Conservation (phyloP, 2,797 vertebrate genomes). For the Hemitrygon akajei region DNA sequence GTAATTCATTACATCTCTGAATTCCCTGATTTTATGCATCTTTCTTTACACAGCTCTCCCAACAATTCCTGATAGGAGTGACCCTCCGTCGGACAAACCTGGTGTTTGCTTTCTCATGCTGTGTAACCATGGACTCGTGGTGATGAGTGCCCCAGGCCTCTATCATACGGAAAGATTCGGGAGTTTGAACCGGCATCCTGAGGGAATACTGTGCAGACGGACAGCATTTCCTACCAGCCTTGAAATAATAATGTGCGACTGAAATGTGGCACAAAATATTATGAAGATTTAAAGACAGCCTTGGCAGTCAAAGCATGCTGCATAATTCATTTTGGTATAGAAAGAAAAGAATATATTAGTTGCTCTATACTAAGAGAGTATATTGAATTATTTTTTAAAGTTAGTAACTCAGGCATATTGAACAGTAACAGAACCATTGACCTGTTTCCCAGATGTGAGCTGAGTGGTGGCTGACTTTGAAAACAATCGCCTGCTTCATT, state of each 20-base stretch:
- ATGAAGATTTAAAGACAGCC: constrained; percentile 47
- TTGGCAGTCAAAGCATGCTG: constrained; percentile 39
- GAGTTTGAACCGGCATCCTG: constrained; percentile 37
- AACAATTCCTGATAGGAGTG: constrained; percentile 14
- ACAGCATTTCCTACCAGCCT: constrained; percentile 42
- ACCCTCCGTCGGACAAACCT: constrained; percentile 2
- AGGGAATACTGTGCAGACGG: constrained; percentile 40
- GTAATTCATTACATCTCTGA: constrained; percentile 30
- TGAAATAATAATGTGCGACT: constrained; percentile 47
- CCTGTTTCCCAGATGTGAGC: constrained; percentile 27
- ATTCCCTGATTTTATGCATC: constrained; percentile 33
- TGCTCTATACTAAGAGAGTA: constrained; percentile 23
- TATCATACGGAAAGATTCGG: constrained; percentile 22
- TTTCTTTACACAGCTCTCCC: constrained; percentile 33
- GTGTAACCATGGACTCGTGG: background rate
- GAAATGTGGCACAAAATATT: constrained; percentile 50
- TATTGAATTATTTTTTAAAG: background rate
- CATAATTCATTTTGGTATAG: constrained; percentile 4
- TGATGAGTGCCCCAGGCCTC: constrained; percentile 1
- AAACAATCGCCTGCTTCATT: constrained; percentile 15
- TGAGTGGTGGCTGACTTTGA: background rate
- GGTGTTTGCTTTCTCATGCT: constrained; percentile 33
- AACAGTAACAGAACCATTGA: constrained; percentile 20
- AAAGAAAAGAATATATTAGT: background rate
- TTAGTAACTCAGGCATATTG: background rate